Evolutionary conservation across 2,888 invertebrate genomes (phyloP).

Genomic region (Aporophyla nigra): DNA sequence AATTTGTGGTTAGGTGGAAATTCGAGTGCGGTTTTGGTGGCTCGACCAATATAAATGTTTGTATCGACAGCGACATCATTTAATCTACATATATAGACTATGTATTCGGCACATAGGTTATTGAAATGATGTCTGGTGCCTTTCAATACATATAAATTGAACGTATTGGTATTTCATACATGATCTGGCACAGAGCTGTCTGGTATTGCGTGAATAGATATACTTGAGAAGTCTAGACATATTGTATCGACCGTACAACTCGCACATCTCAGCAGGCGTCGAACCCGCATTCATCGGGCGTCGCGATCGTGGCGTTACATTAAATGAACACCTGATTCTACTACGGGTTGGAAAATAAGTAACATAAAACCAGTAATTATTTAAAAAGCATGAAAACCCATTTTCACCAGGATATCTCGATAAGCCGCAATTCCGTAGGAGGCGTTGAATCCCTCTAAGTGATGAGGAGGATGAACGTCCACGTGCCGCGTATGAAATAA

Average conservation of each 20-base stretch:
- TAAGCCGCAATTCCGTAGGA: neutral
- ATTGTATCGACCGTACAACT: constrained; percentile 31
- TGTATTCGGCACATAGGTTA: neutral
- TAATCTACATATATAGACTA: neutral
- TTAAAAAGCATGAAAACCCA: neutral
- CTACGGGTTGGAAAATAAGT: neutral
- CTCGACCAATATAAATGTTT: neutral
- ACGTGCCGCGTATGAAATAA: constrained; percentile 5
- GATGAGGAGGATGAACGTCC: constrained; percentile 3
- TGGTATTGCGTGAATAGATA: constrained; percentile 14
- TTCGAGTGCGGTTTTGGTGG: constrained; percentile 13
- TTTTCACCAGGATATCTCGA: constrained; percentile 1
- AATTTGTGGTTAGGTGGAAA: neutral
- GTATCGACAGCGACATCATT: no score
- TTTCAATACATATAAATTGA: neutral
- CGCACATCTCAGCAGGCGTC: constrained; percentile 24
- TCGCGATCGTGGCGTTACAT: neutral
- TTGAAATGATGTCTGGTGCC: neutral
- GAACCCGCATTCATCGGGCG: constrained; percentile 27
- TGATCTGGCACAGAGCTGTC: constrained; percentile 25
- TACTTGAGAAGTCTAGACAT: constrained; percentile 44
- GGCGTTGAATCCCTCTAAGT: constrained; percentile 16
- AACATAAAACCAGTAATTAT: neutral
- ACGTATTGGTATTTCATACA: neutral
- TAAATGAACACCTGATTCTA: neutral